Evolutionary conservation across 2,113 vertebrate species (phyloP), one percentile per base, ranked within the genome.

Genomic region (Petromus typicus): DNA sequence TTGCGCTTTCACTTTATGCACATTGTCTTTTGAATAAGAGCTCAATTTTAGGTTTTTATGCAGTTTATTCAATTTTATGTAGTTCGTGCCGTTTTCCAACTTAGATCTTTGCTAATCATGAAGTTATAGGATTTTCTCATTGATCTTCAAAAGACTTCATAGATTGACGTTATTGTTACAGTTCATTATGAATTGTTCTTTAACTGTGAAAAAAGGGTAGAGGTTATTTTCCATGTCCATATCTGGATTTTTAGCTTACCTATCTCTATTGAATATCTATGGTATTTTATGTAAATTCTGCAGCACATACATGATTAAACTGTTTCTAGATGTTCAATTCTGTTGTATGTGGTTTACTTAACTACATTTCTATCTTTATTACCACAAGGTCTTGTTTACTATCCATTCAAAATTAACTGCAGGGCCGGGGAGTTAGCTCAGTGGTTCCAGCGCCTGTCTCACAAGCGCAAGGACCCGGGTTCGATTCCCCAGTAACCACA

Each of bases 111-210:
- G n/a, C n/a, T n/a, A n/a, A n/a, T n/a, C n/a, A n/a, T n/a, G n/a
- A n/a, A n/a, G n/a, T n/a, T n/a, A 54, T 18, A 88, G 37, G 25
- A 93, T 86, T 63, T 92, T 78, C 73, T n/a, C 40, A 43, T 23
- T 59, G 67, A 27, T 79, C 27, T 75, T 95, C 73, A n/a, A 67
- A 20, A 90, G 91, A 16, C 88, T 88, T 81, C 85, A 67, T 40
- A 84, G 25, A 45, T 71, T 87, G 71, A 82, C 22, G 13, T 80
- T 34, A 86, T 76, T 73, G 40, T 87, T 94, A 23, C 56, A 80
- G 64, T 93, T 90, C 45, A 83, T n/a, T 57, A 63, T 66, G 30
- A 89, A 75, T 87, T 97, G 37, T 63, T 93, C 20, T 88, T 96
- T 84, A 73, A 34, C 40, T 73, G 23, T 54, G 30, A 64, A 40